Evolutionary conservation across 1,140 invertebrate genomes (phyloP), one percentile per base, ranked within the genome.

Genomic region (Apis dorsata): DNA sequence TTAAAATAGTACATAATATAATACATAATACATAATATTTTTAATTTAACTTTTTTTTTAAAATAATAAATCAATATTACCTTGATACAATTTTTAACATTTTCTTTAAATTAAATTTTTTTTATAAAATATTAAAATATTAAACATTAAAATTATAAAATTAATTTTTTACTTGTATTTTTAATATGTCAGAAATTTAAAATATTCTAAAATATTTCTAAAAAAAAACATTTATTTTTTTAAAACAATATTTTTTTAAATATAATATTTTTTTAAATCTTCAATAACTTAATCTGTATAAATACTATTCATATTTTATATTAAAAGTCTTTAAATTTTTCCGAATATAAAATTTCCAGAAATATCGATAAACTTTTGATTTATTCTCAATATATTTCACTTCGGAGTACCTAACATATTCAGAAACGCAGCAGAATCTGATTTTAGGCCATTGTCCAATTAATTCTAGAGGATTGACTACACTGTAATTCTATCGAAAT

Each of bases 401-500:
- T 60, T 17, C 24, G 12, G n/a, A 53, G 21, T 24, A 17, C 17
- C 24, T 49, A n/a, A 51, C 49, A 11, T n/a, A 44, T 24, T 63
- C 73, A 19, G 53, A 59, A 11, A 28, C 70, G 15, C 24, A 12
- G 24, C n/a, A 69, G 15, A 74, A 7, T 13, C n/a, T 65, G 49
- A 51, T 28, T 51, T 17, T 63, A 49, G 60, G 60, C 49, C n/a
- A n/a, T 10, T 15, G 60, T 76, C 60, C 74, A 76, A 76, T 76
- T 76, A 76, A 76, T 74, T n/a, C 60, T 51, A 13, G 49, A 21
- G 13, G n/a, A 62, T 49, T 59, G 55, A 34, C 11, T 60, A 76
- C 74, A 28, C 44, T 65, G 74, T 76, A 76, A n/a, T n/a, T 76
- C 62, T 76, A 62, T 76, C 74, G 60, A 65, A 65, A 28, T n/a